Evolutionary conservation across 2,113 vertebrate genomes (phyloP), one percentile per base, ranked within the genome.

Genomic region (Noturus placidus): DNA sequence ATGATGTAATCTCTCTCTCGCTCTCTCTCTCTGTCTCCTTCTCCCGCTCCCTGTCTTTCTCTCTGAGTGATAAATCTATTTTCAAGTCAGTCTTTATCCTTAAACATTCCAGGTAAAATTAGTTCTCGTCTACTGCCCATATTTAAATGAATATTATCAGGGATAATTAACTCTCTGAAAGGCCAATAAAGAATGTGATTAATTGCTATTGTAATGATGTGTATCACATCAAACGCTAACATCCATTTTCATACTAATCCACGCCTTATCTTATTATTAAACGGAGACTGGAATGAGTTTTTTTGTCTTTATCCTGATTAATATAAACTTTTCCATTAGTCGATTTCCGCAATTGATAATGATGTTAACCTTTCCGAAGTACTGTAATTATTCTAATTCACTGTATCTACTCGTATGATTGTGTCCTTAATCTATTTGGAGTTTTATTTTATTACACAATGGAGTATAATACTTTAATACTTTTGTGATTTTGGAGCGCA

Each of bases 181-280:
- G 83, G 38, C 57, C 74, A 56, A 77, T 82, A 85, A 86, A 70
- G 74, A 67, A 67, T 59, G 76, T 90, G 87, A 90, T 90, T 90
- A 90, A 90, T 87, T 84, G 76, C 76, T n/a, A 82, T 84, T 88
- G 89, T 90, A 90, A 88, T 78, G 87, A 90, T 88, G 76, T 74
- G 84, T 87, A 84, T 88, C 89, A 81, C 30, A 67, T 65, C 88
- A 86, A 86, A 86, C 61, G 20, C 82, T 87, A 81, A 67, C 25
- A 27, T 86, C 76, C 86, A 90, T 87, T 88, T 50, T 88, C 81
- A 76, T 57, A 84, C 81, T 87, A 83, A 87, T 90, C 77, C 13
- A 38, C 82, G 76, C 74, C 82, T 86, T 84, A 90, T 90, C 84
- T 84, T 65, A 57, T 86, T 57, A 88, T 86, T 84, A 87, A 90